These are phyloP conservation scores for Watsonalla binaria DNA, from an alignment of 2,888 invertebrate species.

Conservation along the genomic window DNA sequence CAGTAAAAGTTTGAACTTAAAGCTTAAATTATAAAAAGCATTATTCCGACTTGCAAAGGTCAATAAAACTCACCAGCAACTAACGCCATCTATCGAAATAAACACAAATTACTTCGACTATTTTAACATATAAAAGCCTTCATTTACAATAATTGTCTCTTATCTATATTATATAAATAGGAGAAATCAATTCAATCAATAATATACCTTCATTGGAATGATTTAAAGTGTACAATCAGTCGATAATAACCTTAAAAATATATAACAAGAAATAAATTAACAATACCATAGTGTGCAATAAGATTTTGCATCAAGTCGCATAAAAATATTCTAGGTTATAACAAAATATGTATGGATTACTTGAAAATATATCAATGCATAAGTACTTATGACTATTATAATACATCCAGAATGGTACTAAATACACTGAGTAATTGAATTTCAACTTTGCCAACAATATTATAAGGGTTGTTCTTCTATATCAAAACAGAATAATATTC, in stretches of 20 bases:
- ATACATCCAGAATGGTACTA: not conserved
- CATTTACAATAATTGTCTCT: too few relatives aligned
- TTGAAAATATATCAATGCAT: not conserved
- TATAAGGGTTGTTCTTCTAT: not conserved
- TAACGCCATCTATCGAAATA: too few relatives aligned
- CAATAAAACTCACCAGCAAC: too few relatives aligned
- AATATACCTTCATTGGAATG: not conserved
- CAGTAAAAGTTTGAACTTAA: too few relatives aligned
- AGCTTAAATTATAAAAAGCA: too few relatives aligned
- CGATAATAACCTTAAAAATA: conserved; percentile 14
- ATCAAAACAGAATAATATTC: conserved; percentile 9
- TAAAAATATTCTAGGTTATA: not conserved
- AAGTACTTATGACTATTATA: not conserved
- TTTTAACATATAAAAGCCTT: too few relatives aligned
- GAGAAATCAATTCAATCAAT: too few relatives aligned
- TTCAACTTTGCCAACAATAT: not conserved
- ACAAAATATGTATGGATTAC: not conserved
- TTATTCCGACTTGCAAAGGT: too few relatives aligned
- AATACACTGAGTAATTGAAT: not conserved
- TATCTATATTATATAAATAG: too few relatives aligned
- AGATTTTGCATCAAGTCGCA: not conserved
- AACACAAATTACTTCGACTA: too few relatives aligned
- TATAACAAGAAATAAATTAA: conserved; percentile 13
- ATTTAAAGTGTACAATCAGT: conserved; percentile 12
- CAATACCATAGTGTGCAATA: conserved; percentile 1